These are phyloP conservation scores for Nemapogon koenigi DNA, from an alignment of 2,888 invertebrate species.

Conservation along the genomic window DNA sequence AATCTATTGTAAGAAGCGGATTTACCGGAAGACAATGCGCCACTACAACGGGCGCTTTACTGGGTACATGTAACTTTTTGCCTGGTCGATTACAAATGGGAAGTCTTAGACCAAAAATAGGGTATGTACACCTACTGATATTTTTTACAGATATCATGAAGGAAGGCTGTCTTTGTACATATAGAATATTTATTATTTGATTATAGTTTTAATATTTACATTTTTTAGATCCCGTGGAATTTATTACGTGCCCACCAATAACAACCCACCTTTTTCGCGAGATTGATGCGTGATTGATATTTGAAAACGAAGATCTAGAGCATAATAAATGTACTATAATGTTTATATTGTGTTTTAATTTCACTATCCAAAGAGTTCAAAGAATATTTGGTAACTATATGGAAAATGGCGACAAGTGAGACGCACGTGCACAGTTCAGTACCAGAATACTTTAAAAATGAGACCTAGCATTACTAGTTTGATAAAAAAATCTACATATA, in stretches of 20 bases:
- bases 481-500: too few species aligned
- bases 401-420: too few species aligned
- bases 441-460: too few species aligned
- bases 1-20: constrained; percentile 30
- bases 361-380: too few species aligned
- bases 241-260: not conserved
- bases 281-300: too few species aligned
- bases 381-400: too few species aligned
- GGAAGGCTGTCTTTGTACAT: not conserved
- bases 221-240: not conserved
- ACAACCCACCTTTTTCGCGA: not conserved
- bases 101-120: constrained; percentile 33
- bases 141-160: not conserved
- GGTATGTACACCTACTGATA: constrained; percentile 26
- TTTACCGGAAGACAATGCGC: constrained; percentile 36
- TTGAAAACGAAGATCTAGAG: too few species aligned
- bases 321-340: too few species aligned
- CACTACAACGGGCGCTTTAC: constrained; percentile 32
- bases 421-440: too few species aligned
- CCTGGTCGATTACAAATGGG: constrained; percentile 35
- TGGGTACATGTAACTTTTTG: constrained; percentile 25
- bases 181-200: not conserved
- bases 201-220: not conserved
- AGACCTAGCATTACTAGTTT: too few species aligned
- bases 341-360: too few species aligned